phyloP scores from a whole-genome alignment of 2,888 invertebrate species.

The Eubasilissa splendida region DNA sequence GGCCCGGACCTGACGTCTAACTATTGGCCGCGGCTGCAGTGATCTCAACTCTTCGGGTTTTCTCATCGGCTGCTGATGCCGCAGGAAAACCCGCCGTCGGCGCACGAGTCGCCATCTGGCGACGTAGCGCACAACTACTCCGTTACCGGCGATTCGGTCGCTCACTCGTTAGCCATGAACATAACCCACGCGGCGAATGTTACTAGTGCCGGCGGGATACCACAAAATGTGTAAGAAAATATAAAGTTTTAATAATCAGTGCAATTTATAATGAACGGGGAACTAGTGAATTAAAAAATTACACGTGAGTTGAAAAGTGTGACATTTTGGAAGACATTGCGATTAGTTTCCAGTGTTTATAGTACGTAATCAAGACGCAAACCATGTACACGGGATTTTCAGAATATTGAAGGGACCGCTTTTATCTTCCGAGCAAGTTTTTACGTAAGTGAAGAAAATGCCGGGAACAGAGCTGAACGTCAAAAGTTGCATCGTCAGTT shows the following conservation, averaged over 20 bases:
- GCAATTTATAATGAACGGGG: conserved; percentile 23
- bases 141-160: conserved; percentile 64
- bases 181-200: conserved; percentile 65
- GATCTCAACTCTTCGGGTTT: conserved; percentile 94
- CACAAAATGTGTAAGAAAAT: conserved; percentile 62
- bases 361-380: conserved; percentile 21
- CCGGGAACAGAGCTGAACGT: conserved; percentile 1
- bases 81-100: conserved; percentile 73
- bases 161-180: conserved; percentile 64
- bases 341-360: background rate
- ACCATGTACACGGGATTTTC: background rate
- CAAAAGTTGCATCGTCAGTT: background rate
- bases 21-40: conserved; percentile 94
- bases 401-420: background rate
- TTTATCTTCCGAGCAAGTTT: conserved; percentile 15
- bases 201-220: conserved; percentile 69
- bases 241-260: conserved; percentile 22
- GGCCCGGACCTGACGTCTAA: conserved; percentile 84
- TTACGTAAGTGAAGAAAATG: background rate
- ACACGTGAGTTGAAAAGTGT: background rate
- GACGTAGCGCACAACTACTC: conserved; percentile 70
- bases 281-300: background rate
- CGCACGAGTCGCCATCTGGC: conserved; percentile 61
- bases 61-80: conserved; percentile 82
- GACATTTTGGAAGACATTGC: background rate